Percentiles rank a stretch among this genome's conserved stretches.
Conservation (phyloP, 1,140 invertebrate genomes). For the Acyrthosiphon pisum region DNA sequence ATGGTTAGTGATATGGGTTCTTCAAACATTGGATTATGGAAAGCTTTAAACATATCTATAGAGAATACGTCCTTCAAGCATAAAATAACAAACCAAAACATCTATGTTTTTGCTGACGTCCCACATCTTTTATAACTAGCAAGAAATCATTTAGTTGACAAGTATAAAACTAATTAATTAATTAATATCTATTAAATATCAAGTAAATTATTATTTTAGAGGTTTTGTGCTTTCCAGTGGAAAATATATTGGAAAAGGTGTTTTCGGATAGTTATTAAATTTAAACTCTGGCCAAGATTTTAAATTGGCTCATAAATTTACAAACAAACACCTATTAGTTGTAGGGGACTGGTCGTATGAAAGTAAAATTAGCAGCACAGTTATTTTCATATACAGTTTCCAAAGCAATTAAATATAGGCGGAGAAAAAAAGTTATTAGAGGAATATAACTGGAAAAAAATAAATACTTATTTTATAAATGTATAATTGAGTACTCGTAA, state of each 20-base stretch:
- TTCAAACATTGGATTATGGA: not conserved
- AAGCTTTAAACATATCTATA: not conserved
- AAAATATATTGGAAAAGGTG: not conserved
- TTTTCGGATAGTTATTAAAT: not conserved
- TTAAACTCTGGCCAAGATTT: not conserved
- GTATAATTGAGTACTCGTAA: not conserved
- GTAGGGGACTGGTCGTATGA: not conserved
- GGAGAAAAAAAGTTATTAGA: conserved; percentile 34
- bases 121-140: not conserved
- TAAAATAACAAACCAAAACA: not conserved
- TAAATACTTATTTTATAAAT: no score
- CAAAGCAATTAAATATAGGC: not conserved
- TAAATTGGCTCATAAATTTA: conserved; percentile 18
- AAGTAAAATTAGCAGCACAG: not conserved
- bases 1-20: not conserved
- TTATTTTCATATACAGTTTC: not conserved
- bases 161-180: not conserved
- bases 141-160: conserved; percentile 19
- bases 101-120: not conserved
- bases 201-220: conserved; percentile 1
- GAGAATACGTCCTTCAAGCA: not conserved
- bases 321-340: not conserved
- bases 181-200: not conserved
- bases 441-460: not conserved
- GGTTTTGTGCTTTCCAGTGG: conserved; percentile 3